Conservation (phyloP, 2,888 invertebrate species). For the Oscheius sp. region DNA sequence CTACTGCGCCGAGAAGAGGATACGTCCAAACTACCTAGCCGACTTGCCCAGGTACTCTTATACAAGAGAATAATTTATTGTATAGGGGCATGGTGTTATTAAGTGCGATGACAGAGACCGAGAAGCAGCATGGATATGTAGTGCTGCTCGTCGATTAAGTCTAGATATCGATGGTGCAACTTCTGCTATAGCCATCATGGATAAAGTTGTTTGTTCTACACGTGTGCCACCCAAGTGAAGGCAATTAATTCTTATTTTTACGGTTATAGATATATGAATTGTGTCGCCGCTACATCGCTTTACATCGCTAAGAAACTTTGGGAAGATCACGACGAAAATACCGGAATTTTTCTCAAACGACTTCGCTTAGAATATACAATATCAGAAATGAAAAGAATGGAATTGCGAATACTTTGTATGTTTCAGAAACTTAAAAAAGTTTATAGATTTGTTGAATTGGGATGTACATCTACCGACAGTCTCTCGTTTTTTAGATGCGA, state of each 20-base stretch:
- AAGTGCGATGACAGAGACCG: slow-evolving; percentile 51
- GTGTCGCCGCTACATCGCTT: slow-evolving; percentile 51
- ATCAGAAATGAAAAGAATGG: slow-evolving; percentile 54
- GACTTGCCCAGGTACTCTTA: slow-evolving; percentile 32
- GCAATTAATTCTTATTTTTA: not conserved
- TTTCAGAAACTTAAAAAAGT: not conserved
- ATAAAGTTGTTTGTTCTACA: slow-evolving; percentile 45
- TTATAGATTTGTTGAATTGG: slow-evolving; percentile 45
- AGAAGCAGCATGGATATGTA: slow-evolving; percentile 46
- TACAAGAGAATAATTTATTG: slow-evolving; percentile 20
- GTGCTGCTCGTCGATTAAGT: slow-evolving; percentile 39
- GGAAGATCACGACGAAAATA: slow-evolving; percentile 52
- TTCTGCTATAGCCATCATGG: slow-evolving; percentile 48
- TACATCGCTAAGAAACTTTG: slow-evolving; percentile 52
- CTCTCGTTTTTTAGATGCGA: slow-evolving; percentile 49
- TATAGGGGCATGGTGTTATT: slow-evolving; percentile 46
- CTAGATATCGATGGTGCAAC: slow-evolving; percentile 43
- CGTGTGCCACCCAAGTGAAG: slow-evolving; percentile 43
- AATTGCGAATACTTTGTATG: slow-evolving; percentile 44
- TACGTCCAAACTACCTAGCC: slow-evolving; percentile 31
- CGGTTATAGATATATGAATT: slow-evolving; percentile 50
- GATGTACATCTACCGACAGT: slow-evolving; percentile 51
- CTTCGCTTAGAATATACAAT: slow-evolving; percentile 48
- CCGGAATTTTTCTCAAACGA: slow-evolving; percentile 34
- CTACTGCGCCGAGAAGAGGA: slow-evolving; percentile 29